Evolutionary conservation across 2,797 vertebrate species (phyloP), one percentile per base, ranked within the genome.

Genomic region (Pangasius krempfi): DNA sequence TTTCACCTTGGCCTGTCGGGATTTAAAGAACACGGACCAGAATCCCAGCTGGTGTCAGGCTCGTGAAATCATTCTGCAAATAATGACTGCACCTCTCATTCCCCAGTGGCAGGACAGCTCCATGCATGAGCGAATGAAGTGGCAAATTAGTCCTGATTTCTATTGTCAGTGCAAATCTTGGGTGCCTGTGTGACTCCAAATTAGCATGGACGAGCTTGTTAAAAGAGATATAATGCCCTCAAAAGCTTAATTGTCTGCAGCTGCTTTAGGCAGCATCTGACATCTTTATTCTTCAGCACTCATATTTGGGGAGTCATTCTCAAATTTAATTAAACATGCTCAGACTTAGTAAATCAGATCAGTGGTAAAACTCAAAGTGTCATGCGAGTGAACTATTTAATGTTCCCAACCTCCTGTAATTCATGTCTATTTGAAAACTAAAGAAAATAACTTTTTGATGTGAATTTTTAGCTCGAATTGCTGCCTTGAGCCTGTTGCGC

Each of bases 401-500:
- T 70, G 76, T 37, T 40, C 84, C 78, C 30, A 54, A 52, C 64
- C 44, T 85, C 7, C 30, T 8, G 75, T 50, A 80, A 70, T 58
- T 76, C 30, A 64, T 47, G 52, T 83, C 70, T n/a, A 52, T 83
- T 79, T 86, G 25, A 62, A 62, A 82, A 40, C 22, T 25, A 62
- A 62, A 62, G 37, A 62, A 27, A 73, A 33, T 18, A 40, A n/a
- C 40, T 90, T 83, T 80, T 47, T 68, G 82, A 87, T 86, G 81
- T 83, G 83, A 86, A 44, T 84, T 89, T 81, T 84, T 79, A 89
- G 84, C 84, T 83, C 4, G 5, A 83, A 50, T 86, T 72, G 30
- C 68, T 50, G 54, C 89, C 82, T 64, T 84, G 89, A 89, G 94
- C 93, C 89, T 89, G 90, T 76, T 47, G 92, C 89, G 87, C 93